Evolutionary conservation across 1,140 invertebrate species (phyloP).

Genomic region (Brachionus angularis): DNA sequence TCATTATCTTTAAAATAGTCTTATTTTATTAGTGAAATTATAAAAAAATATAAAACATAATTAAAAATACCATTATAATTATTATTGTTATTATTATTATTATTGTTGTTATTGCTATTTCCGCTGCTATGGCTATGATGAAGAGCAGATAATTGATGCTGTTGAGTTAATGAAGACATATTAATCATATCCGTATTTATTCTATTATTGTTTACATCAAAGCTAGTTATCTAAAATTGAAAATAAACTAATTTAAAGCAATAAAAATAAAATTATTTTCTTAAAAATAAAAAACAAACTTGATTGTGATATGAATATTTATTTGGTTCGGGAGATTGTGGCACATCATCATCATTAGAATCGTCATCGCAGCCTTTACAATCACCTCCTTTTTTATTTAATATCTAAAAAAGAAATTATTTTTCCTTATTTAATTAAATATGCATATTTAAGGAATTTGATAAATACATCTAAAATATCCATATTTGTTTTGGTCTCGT

Average conservation of each 20-base stretch:
- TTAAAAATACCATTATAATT: background rate
- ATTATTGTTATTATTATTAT: too few relatives aligned
- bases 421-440: too few relatives aligned
- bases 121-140: too few relatives aligned
- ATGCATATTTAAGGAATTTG: too few relatives aligned
- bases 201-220: background rate
- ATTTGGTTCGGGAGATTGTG: background rate
- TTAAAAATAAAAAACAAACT: too few relatives aligned
- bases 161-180: slow-evolving; percentile 9
- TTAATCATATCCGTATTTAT: background rate
- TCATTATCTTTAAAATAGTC: slow-evolving; percentile 4
- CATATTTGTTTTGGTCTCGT: slow-evolving; percentile 42
- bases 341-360: slow-evolving; percentile 19
- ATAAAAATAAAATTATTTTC: too few relatives aligned
- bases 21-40: background rate
- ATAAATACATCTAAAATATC: slow-evolving; percentile 44
- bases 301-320: slow-evolving; percentile 20
- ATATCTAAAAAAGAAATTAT: slow-evolving; percentile 19
- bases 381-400: slow-evolving; percentile 40
- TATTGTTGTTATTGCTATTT: too few relatives aligned
- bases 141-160: too few relatives aligned
- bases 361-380: slow-evolving; percentile 36
- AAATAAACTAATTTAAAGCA: background rate
- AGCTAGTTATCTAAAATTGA: background rate
- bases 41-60: background rate